A percentile compares a stretch with the other conserved stretches of the same genome.
Conservation (phyloP, 2,888 invertebrate species). For the Hybos culiciformis region DNA sequence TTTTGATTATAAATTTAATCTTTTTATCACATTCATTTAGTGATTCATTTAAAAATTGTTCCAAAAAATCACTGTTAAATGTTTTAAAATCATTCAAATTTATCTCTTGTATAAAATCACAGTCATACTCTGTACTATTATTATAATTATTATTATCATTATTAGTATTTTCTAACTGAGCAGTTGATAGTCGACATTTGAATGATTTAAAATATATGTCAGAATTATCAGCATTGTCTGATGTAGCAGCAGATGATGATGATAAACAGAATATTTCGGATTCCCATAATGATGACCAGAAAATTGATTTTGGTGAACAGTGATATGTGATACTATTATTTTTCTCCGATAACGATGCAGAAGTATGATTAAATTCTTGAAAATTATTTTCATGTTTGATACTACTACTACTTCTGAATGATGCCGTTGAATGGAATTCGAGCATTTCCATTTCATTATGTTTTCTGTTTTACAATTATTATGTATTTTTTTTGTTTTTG, state of each 20-base stretch:
- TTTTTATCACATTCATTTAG: too few species aligned
- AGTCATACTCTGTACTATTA: background rate
- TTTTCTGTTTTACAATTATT: too few species aligned
- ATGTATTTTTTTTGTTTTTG: too few species aligned
- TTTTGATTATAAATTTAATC: slow-evolving; percentile 21
- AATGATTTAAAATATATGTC: too few species aligned
- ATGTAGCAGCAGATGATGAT: background rate
- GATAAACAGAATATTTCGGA: slow-evolving; percentile 23
- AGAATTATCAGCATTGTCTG: background rate
- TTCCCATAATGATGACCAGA: slow-evolving; percentile 21
- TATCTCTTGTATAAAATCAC: background rate
- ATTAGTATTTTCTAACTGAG: slow-evolving; percentile 5
- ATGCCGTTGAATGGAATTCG: slow-evolving; percentile 1
- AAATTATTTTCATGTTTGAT: background rate
- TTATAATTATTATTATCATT: background rate
- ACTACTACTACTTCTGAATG: background rate
- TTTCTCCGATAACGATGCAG: background rate
- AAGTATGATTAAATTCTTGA: background rate
- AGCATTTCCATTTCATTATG: slow-evolving; percentile 11
- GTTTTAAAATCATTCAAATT: slow-evolving; percentile 1
- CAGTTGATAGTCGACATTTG: background rate
- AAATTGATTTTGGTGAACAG: slow-evolving; percentile 1
- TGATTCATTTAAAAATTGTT: slow-evolving; percentile 23
- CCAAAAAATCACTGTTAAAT: slow-evolving; percentile 11
- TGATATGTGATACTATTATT: background rate